These are phyloP conservation scores for Cyrtorhinus lividipennis DNA, from an alignment of 1,140 invertebrate genomes.

Conservation along the genomic window DNA sequence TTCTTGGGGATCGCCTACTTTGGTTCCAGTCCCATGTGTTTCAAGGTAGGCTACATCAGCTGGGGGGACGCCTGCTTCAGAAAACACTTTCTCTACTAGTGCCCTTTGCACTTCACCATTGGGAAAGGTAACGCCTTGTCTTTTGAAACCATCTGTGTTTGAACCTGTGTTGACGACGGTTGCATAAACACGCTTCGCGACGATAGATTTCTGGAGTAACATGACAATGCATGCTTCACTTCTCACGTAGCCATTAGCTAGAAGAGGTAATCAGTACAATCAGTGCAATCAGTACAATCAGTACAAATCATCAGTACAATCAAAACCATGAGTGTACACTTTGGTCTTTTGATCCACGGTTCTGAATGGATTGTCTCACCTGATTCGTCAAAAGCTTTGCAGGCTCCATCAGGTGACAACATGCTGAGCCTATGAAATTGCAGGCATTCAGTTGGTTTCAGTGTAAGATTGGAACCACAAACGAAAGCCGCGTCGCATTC, in stretches of 20 bases:
- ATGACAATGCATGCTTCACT: constrained; percentile 73
- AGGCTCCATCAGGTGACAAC: constrained; percentile 69
- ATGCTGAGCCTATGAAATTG: constrained; percentile 85
- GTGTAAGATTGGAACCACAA: constrained; percentile 56
- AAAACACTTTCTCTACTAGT: constrained; percentile 73
- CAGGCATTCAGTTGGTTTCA: constrained; percentile 75
- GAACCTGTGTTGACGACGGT: constrained; percentile 68
- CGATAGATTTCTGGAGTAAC: constrained; percentile 58
- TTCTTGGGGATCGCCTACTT: constrained; percentile 90
- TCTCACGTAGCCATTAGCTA: constrained; percentile 74
- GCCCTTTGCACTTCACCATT: constrained; percentile 70
- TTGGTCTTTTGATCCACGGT: too few relatives aligned
- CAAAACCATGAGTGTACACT: too few relatives aligned
- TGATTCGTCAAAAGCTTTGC: constrained; percentile 81
- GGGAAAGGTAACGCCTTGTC: constrained; percentile 81
- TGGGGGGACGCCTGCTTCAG: constrained; percentile 68
- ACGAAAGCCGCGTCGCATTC: constrained; percentile 87
- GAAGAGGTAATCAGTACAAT: too few relatives aligned
- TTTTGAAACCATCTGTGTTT: constrained; percentile 83
- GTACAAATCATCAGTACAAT: too few relatives aligned
- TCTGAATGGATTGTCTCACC: constrained; percentile 39
- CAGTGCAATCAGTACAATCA: too few relatives aligned
- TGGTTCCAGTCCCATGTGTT: constrained; percentile 91
- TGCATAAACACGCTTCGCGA: constrained; percentile 69
- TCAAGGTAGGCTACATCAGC: constrained; percentile 74